Evolutionary conservation across 2,888 invertebrate genomes (phyloP).

Genomic region (Myathropa florea): DNA sequence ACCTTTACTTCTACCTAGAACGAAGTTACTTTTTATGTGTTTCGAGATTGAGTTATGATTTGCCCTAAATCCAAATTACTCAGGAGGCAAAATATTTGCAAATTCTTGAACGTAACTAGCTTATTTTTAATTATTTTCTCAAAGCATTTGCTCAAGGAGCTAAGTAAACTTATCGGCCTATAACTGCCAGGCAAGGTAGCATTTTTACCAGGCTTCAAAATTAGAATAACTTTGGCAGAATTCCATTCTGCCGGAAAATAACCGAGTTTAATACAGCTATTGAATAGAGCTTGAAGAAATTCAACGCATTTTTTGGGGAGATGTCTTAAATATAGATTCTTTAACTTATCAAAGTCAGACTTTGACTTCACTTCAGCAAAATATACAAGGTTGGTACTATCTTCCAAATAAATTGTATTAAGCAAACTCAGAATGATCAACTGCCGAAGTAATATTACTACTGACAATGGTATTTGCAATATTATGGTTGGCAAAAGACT

Average conservation of each 20-base stretch:
- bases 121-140: too few relatives aligned
- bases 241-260: conserved; percentile 6
- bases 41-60: conserved; percentile 25
- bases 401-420: too few relatives aligned
- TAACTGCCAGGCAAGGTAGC: too few relatives aligned
- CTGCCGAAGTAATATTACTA: too few relatives aligned
- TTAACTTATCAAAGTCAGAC: not conserved
- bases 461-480: not conserved
- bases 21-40: too few relatives aligned
- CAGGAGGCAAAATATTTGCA: too few relatives aligned
- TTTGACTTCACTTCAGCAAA: too few relatives aligned
- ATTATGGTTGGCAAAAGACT: not conserved
- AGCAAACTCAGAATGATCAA: not conserved
- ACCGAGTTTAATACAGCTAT: not conserved
- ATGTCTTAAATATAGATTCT: not conserved
- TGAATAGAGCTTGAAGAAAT: not conserved
- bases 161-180: too few relatives aligned
- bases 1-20: too few relatives aligned
- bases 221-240: not conserved
- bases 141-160: too few relatives aligned
- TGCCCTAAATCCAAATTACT: conserved; percentile 4
- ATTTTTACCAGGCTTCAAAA: conserved; percentile 1
- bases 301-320: not conserved
- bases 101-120: not conserved
- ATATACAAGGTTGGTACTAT: too few relatives aligned